These are phyloP conservation scores for Acrocera orbiculus DNA, from an alignment of 2,888 invertebrate genomes.

Conservation along the genomic window DNA sequence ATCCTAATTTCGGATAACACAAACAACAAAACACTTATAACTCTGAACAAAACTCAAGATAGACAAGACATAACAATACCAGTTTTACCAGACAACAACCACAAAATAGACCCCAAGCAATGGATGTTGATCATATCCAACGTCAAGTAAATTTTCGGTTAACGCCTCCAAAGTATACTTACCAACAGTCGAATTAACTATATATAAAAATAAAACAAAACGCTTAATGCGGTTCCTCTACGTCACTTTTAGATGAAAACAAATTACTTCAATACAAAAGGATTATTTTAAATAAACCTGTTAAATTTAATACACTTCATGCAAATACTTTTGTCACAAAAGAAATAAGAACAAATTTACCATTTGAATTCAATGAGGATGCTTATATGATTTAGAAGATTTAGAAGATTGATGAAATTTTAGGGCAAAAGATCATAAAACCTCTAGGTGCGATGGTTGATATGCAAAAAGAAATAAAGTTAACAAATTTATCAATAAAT, in stretches of 20 bases:
- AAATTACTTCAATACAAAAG: slow-evolving; percentile 9
- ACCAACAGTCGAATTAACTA: slow-evolving; percentile 10
- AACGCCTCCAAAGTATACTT: slow-evolving; percentile 4
- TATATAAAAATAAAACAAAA: slow-evolving; percentile 6
- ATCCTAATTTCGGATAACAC: background rate
- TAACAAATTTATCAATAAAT: too few relatives aligned
- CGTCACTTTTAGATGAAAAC: slow-evolving; percentile 7
- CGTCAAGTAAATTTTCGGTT: slow-evolving; percentile 12
- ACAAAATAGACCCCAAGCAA: slow-evolving; percentile 2
- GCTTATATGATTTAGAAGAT: too few relatives aligned
- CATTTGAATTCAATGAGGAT: too few relatives aligned
- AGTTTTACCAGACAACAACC: background rate
- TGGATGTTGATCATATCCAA: slow-evolving; percentile 10
- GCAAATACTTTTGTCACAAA: too few relatives aligned
- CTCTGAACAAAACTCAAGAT: background rate
- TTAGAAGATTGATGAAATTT: too few relatives aligned
- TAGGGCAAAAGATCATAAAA: too few relatives aligned
- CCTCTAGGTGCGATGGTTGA: too few relatives aligned
- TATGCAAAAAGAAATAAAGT: too few relatives aligned
- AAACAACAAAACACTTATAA: background rate
- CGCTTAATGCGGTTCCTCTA: slow-evolving; percentile 9
- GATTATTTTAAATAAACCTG: too few relatives aligned
- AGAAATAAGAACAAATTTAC: too few relatives aligned
- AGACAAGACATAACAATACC: too few relatives aligned
- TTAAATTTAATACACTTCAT: too few relatives aligned